Conservation (phyloP, 1,140 invertebrate species). For the Lordiphosa clarofinis region DNA sequence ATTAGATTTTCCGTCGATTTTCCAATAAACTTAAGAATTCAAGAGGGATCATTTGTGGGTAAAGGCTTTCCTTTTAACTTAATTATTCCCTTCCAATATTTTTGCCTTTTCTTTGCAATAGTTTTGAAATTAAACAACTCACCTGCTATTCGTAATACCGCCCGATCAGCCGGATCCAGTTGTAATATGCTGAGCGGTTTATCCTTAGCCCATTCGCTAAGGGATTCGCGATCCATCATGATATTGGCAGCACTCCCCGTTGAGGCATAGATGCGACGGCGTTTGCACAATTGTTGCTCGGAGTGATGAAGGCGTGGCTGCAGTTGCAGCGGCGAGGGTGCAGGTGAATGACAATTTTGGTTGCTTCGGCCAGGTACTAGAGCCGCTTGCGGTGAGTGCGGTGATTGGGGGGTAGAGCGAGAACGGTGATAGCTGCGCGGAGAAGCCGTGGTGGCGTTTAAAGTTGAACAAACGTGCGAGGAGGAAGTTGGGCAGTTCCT, state of each 20-base stretch:
- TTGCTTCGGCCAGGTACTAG: constrained; percentile 28
- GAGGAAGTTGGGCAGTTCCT: no score
- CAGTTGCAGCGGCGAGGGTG: constrained; percentile 41
- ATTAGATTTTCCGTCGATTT: no score
- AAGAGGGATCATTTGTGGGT: no score
- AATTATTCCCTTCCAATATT: no score
- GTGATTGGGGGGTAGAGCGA: constrained; percentile 69
- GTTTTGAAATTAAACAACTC: no score
- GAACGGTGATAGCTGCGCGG: constrained; percentile 60
- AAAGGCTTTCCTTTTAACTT: no score
- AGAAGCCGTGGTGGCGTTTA: constrained; percentile 65
- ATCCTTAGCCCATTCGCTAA: constrained; percentile 97
- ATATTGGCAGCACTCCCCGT: constrained; percentile 76
- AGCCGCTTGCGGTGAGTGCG: constrained; percentile 60
- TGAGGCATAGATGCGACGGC: constrained; percentile 73
- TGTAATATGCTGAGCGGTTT: constrained; percentile 97
- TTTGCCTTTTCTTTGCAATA: no score
- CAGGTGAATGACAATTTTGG: constrained; percentile 8
- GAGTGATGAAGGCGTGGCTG: constrained; percentile 64
- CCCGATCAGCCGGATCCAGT: constrained; percentile 95
- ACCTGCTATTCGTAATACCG: constrained; percentile 97
- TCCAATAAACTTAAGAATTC: no score
- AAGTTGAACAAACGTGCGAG: no score
- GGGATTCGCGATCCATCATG: constrained; percentile 82
- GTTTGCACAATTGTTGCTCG: constrained; percentile 65